Conservation (phyloP, 2,113 vertebrate genomes). For the Psilopsiagon aurifrons region DNA sequence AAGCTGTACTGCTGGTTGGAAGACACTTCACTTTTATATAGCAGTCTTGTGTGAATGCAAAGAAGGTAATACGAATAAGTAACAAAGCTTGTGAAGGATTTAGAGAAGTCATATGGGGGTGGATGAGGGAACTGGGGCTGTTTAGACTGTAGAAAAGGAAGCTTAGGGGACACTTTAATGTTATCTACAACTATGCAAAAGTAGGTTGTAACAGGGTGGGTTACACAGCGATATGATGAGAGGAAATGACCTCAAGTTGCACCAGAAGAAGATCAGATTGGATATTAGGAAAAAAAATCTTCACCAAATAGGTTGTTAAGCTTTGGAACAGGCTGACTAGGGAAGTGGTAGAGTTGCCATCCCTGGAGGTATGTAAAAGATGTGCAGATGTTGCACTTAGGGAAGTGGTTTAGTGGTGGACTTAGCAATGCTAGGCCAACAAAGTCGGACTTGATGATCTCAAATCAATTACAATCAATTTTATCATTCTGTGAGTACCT, state of each 20-base stretch:
- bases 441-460: accelerated
- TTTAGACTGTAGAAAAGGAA: neutral
- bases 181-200: neutral
- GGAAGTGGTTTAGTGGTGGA: neutral
- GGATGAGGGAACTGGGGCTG: accelerated
- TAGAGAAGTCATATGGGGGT: neutral
- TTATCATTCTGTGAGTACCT: neutral
- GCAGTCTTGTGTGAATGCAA: neutral
- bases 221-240: neutral
- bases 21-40: neutral
- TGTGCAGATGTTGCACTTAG: accelerated
- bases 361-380: neutral
- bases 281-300: neutral
- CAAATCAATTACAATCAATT: neutral
- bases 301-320: accelerated
- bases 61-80: neutral
- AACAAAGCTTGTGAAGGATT: neutral
- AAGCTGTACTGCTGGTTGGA: neutral
- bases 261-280: neutral
- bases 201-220: neutral
- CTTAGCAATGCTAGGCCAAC: neutral
- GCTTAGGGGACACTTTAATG: accelerated
- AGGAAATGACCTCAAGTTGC: neutral
- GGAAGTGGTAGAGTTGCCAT: neutral
- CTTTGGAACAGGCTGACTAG: neutral